These are phyloP conservation scores for Linurgus olivaceus DNA, from an alignment of 2,797 vertebrate genomes.

Conservation along the genomic window DNA sequence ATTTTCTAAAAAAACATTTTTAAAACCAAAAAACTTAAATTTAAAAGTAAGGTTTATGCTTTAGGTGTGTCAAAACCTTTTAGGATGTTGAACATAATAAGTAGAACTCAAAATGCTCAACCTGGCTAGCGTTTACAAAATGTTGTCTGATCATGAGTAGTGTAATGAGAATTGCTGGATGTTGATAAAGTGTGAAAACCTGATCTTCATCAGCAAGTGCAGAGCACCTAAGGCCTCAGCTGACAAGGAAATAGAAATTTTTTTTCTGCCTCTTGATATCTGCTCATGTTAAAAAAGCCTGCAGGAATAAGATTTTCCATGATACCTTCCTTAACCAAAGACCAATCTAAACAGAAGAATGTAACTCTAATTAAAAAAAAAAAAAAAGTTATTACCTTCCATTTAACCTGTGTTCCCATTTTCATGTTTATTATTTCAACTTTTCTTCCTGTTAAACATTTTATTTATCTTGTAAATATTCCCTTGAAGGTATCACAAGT, in stretches of 20 bases:
- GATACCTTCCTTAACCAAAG: neutral
- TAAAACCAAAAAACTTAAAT: neutral
- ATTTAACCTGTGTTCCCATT: neutral
- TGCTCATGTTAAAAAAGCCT: neutral
- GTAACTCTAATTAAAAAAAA: neutral
- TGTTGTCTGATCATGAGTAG: neutral
- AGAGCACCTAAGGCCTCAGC: neutral
- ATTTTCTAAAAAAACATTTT: neutral
- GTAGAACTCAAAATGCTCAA: neutral
- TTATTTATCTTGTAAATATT: neutral
- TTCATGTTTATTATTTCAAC: neutral
- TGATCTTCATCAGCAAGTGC: neutral
- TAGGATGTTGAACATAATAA: neutral
- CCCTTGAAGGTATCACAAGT: neutral
- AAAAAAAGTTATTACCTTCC: neutral
- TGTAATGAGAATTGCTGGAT: neutral
- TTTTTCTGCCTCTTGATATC: neutral
- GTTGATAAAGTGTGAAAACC: neutral
- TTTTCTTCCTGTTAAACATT: neutral
- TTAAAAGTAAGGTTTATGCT: neutral
- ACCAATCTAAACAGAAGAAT: neutral
- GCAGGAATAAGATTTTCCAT: neutral
- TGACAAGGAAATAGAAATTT: neutral
- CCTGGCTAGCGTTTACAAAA: neutral
- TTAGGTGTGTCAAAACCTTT: neutral